phyloP scores from a whole-genome alignment of 2,888 invertebrate species.

The Archaeoteleia sp. region DNA sequence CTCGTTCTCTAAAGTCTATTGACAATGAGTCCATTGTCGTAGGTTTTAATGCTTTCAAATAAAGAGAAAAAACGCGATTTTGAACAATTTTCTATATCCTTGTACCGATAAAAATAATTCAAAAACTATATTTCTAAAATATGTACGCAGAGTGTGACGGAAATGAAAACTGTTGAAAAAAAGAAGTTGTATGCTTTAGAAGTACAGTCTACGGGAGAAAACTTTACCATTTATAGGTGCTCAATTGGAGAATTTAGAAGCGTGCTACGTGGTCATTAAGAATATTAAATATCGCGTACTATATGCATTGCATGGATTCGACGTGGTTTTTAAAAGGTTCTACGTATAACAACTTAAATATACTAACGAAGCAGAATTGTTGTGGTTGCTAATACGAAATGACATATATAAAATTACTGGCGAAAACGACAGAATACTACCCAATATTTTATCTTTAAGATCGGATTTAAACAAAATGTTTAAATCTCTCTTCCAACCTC shows the following conservation, averaged over 20 bases:
- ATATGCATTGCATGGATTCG: conserved; percentile 9
- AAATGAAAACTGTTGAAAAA: not conserved
- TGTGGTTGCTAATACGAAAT: conserved; percentile 38
- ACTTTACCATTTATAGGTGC: conserved; percentile 22
- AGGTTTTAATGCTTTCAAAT: too few species aligned
- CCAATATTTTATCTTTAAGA: conserved; percentile 21
- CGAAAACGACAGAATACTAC: conserved; percentile 23
- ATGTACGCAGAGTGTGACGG: not conserved
- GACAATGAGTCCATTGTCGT: too few species aligned
- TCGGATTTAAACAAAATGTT: too few species aligned
- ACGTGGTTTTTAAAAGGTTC: conserved; percentile 33
- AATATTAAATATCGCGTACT: conserved; percentile 17
- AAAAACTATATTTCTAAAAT: too few species aligned
- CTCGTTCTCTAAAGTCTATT: too few species aligned
- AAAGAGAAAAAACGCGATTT: too few species aligned
- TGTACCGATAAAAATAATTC: not conserved
- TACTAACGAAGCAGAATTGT: conserved; percentile 7
- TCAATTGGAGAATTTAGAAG: not conserved
- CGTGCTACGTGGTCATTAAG: conserved; percentile 20
- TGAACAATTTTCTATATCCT: not conserved
- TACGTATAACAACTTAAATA: conserved; percentile 21
- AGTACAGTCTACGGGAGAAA: conserved; percentile 9
- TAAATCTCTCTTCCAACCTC: too few species aligned
- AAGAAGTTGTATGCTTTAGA: not conserved
- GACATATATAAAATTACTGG: conserved; percentile 26